These are phyloP conservation scores for Cantharis rufa DNA, from an alignment of 2,888 invertebrate genomes.

Conservation along the genomic window DNA sequence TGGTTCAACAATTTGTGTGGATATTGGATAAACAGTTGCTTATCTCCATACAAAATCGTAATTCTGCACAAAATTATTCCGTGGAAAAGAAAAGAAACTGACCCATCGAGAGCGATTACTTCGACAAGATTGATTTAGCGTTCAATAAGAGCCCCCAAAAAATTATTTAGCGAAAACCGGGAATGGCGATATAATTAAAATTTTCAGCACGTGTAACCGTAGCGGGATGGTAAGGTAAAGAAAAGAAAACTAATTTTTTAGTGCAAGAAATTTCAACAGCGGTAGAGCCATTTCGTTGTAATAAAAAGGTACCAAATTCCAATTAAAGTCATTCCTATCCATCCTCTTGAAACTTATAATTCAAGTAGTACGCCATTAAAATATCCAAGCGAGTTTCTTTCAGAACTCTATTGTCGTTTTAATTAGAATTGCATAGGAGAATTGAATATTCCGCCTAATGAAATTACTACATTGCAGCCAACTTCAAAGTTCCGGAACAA, in stretches of 20 bases:
- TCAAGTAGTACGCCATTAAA: constrained; percentile 45
- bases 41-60: constrained; percentile 11
- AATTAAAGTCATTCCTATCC: constrained; percentile 35
- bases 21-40: constrained; percentile 10
- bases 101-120: neutral
- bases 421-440: constrained; percentile 46
- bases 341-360: constrained; percentile 37
- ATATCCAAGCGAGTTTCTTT: constrained; percentile 46
- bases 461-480: constrained; percentile 42
- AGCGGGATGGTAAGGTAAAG: constrained; percentile 11
- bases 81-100: neutral
- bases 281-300: constrained; percentile 12
- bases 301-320: constrained; percentile 31
- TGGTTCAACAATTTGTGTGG: constrained; percentile 14
- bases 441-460: constrained; percentile 45
- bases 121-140: neutral
- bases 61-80: neutral
- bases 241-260: constrained; percentile 12
- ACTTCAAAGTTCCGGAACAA: constrained; percentile 17
- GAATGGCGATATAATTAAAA: constrained; percentile 9
- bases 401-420: constrained; percentile 50
- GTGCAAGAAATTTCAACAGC: constrained; percentile 13
- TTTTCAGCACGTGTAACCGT: constrained; percentile 20
- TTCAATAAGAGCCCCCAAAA: neutral
- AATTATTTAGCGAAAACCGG: neutral